These are phyloP conservation scores for Thunnus maccoyii DNA, from an alignment of 2,113 vertebrate genomes.

Conservation along the genomic window DNA sequence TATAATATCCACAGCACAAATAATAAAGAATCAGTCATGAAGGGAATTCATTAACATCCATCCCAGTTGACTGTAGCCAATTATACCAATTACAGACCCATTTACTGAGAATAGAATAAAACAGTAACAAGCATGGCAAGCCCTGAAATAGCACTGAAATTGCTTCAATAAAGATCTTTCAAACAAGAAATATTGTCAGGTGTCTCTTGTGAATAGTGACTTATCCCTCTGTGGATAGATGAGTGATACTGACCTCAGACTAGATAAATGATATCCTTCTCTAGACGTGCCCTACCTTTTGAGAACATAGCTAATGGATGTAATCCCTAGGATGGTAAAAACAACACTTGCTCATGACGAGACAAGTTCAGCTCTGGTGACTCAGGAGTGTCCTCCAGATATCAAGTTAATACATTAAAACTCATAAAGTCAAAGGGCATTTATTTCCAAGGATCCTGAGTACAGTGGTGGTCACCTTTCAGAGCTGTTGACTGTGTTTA, in stretches of 20 bases:
- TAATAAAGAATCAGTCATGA: slow-evolving; percentile 29
- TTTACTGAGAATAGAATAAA: slow-evolving; percentile 51
- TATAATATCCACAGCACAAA: slow-evolving; percentile 10
- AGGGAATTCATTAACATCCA: slow-evolving; percentile 27
- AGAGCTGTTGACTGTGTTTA: too few species aligned
- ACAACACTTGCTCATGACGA: not conserved
- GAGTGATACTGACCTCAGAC: not conserved
- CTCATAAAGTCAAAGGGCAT: not conserved
- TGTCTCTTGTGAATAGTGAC: not conserved
- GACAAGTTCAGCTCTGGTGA: not conserved
- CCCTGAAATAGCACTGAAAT: slow-evolving; percentile 11
- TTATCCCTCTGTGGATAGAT: not conserved
- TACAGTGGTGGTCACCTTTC: too few species aligned
- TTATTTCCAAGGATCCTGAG: too few species aligned
- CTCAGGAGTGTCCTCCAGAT: not conserved
- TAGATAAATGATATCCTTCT: not conserved
- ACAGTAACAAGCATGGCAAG: slow-evolving; percentile 16
- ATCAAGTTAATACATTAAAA: not conserved
- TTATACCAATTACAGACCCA: slow-evolving; percentile 50
- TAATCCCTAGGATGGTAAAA: not conserved
- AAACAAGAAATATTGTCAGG: slow-evolving; percentile 25
- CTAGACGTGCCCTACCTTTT: not conserved
- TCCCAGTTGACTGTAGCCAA: slow-evolving; percentile 46
- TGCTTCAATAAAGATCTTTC: slow-evolving; percentile 9
- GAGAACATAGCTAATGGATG: not conserved